A percentile compares a stretch with the other conserved stretches of the same genome.
Evolutionary conservation across 2,113 vertebrate genomes (phyloP).

Genomic region (Gymnogyps californianus): DNA sequence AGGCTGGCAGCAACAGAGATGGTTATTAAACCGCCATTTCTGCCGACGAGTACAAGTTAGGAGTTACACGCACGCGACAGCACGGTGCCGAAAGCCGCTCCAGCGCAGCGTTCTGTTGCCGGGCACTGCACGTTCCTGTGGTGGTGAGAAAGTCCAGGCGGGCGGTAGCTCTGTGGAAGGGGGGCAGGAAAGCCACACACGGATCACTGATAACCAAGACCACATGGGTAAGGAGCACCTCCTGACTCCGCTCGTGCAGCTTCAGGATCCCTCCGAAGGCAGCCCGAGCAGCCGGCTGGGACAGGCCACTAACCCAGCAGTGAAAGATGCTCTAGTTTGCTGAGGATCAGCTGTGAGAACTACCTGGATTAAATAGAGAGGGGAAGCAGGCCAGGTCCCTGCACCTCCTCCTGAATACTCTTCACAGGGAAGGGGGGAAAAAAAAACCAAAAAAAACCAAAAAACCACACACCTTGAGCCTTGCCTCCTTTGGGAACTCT

Average conservation of each 20-base stretch:
- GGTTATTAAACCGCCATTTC: not conserved
- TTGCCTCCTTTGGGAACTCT: not conserved
- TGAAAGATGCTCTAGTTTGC: not conserved
- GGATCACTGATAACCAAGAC: not conserved
- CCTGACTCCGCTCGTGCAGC: not conserved
- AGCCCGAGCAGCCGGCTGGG: not conserved
- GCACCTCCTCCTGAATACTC: not conserved
- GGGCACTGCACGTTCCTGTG: not conserved
- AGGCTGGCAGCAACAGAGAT: not conserved
- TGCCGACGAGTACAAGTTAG: not conserved
- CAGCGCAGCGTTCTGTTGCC: not conserved
- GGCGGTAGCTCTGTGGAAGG: not conserved
- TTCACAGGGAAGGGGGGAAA: not conserved
- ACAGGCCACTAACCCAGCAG: not conserved
- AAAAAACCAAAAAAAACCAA: too few species aligned
- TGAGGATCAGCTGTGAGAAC: not conserved
- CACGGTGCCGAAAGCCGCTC: not conserved
- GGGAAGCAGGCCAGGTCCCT: not conserved
- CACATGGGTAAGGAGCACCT: not conserved
- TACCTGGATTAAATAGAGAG: not conserved
- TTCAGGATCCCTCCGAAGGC: not conserved
- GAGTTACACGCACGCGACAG: accelerated
- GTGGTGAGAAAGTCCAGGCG: too few species aligned
- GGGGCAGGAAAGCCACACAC: not conserved
- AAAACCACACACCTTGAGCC: not conserved